Percentiles rank a stretch among this genome's conserved stretches.
Conservation (phyloP, 2,797 vertebrate species). For the Enteromius paludinosus region DNA sequence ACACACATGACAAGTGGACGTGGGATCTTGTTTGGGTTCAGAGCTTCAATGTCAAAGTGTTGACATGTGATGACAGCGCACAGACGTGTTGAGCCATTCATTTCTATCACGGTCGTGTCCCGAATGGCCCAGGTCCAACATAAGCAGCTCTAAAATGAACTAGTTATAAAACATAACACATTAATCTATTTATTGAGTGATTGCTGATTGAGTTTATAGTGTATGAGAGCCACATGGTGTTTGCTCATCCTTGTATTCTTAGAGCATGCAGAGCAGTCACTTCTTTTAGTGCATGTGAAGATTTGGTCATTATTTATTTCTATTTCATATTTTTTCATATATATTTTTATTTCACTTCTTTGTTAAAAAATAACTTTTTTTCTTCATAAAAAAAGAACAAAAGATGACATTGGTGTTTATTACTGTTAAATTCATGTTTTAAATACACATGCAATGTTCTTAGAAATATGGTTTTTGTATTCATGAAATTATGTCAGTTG, state of each 20-base stretch:
- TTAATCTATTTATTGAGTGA: constrained; percentile 40
- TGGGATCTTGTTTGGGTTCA: constrained; percentile 49
- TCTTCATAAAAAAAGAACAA: background rate
- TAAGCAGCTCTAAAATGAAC: constrained; percentile 34
- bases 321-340: background rate
- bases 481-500: background rate
- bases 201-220: constrained; percentile 13
- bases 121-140: constrained; percentile 6
- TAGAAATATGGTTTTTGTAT: background rate
- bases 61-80: constrained; percentile 46
- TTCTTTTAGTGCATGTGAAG: background rate
- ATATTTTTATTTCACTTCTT: background rate
- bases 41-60: constrained; percentile 48
- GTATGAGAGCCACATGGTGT: background rate
- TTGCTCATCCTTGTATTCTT: constrained; percentile 13
- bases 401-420: too few relatives aligned
- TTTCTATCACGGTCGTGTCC: constrained; percentile 31
- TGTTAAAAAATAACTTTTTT: too few relatives aligned
- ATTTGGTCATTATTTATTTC: background rate
- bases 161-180: constrained; percentile 34
- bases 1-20: constrained; percentile 40
- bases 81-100: constrained; percentile 17
- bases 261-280: background rate
- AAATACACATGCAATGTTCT: background rate
- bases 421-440: background rate